These are phyloP conservation scores for Sebastes elongatus DNA, from an alignment of 2,797 vertebrate genomes.

Conservation along the genomic window DNA sequence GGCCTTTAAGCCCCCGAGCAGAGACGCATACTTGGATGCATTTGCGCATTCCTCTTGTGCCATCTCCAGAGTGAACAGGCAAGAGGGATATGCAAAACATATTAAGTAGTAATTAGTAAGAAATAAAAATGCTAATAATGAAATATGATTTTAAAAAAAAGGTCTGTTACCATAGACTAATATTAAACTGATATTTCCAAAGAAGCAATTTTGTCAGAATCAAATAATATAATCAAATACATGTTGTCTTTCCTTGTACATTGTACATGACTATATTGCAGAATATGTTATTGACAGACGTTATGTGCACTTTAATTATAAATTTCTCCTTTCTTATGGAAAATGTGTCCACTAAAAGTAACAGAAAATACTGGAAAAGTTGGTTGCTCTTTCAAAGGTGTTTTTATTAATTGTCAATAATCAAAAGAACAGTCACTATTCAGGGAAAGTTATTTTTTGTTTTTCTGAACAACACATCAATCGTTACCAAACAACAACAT, in stretches of 20 bases:
- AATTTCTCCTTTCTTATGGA: background rate
- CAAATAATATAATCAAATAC: background rate
- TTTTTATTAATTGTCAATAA: too few relatives aligned
- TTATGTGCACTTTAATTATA: background rate
- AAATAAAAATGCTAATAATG: background rate
- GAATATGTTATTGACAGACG: background rate
- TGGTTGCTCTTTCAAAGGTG: background rate
- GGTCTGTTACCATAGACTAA: background rate
- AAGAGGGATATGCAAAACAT: background rate
- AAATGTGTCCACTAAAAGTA: background rate
- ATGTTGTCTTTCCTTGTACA: background rate
- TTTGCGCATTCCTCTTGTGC: constrained; percentile 14
- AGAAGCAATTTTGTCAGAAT: background rate
- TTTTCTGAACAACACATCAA: too few relatives aligned
- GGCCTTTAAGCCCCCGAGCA: constrained; percentile 58
- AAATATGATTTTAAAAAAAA: background rate
- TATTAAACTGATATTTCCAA: background rate
- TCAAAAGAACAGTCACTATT: too few relatives aligned
- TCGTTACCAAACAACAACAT: too few relatives aligned
- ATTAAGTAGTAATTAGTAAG: background rate
- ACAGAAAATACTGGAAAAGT: background rate
- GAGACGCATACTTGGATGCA: constrained; percentile 35
- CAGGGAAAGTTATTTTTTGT: too few relatives aligned
- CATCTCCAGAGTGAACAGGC: background rate
- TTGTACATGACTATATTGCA: background rate